These are phyloP conservation scores for Scolopax rusticola DNA, from an alignment of 2,797 vertebrate species.

Conservation along the genomic window DNA sequence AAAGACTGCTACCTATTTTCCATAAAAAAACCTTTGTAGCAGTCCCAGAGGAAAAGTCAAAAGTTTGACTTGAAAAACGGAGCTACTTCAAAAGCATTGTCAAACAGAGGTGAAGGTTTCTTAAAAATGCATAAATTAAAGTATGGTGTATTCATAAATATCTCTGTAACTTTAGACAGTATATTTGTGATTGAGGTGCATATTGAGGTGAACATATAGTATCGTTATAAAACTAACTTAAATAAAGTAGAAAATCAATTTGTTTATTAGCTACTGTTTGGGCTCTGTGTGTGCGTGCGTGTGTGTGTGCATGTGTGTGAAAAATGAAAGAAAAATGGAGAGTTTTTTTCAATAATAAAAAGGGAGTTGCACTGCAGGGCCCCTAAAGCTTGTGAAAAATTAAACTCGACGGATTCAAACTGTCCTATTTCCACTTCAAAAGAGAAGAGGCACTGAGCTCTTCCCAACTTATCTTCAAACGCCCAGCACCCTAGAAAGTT, in stretches of 20 bases:
- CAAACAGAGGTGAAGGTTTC: slow-evolving; percentile 72
- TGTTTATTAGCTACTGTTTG: slow-evolving; percentile 72
- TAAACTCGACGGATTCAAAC: slow-evolving; percentile 99
- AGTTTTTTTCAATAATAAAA: slow-evolving; percentile 90
- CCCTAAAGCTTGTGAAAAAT: slow-evolving; percentile 99
- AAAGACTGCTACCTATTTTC: slow-evolving; percentile 60
- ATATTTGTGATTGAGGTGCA: neutral
- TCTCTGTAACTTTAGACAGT: neutral
- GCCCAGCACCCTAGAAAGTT: slow-evolving; percentile 92
- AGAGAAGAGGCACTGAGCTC: slow-evolving; percentile 92
- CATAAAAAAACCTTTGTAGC: slow-evolving; percentile 76
- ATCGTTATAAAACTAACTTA: neutral
- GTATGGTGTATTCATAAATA: slow-evolving; percentile 37
- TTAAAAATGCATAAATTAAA: slow-evolving; percentile 72
- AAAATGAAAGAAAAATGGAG: slow-evolving; percentile 84
- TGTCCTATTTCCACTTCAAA: slow-evolving; percentile 99
- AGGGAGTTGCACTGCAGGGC: slow-evolving; percentile 89
- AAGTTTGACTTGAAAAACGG: slow-evolving; percentile 81
- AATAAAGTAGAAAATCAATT: slow-evolving; percentile 63
- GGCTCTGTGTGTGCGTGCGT: neutral
- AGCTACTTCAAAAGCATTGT: slow-evolving; percentile 83
- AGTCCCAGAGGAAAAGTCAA: slow-evolving; percentile 77
- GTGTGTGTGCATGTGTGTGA: neutral
- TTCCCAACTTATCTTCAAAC: slow-evolving; percentile 96
- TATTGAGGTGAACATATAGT: neutral